A percentile compares a stretch with the other conserved stretches of the same genome.
Evolutionary conservation across 53 echinoderm and acorn worm genomes (phyloP).

Genomic region (Pentamera pediparva): DNA sequence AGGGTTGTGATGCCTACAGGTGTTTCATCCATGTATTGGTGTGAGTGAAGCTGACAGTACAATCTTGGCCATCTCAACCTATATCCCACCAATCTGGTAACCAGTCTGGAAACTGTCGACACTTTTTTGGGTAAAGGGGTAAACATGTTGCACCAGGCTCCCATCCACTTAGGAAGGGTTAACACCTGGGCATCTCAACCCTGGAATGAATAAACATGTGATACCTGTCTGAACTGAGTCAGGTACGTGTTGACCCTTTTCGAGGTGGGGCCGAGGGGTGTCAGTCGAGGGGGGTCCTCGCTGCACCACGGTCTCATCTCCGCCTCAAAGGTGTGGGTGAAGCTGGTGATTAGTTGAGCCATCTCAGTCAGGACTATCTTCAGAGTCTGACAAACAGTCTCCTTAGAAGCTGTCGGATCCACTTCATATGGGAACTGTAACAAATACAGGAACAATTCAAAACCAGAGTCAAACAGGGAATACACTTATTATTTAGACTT

Average conservation of each 20-base stretch:
- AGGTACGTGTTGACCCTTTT: slow-evolving; percentile 70
- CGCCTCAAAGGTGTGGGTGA: slow-evolving; percentile 87
- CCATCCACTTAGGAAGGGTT: neutral
- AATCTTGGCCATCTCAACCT: no score
- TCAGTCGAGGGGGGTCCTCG: slow-evolving; percentile 73
- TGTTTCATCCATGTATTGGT: no score
- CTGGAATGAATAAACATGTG: neutral
- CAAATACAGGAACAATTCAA: neutral
- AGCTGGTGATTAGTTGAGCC: slow-evolving; percentile 85
- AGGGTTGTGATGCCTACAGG: no score
- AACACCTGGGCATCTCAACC: neutral
- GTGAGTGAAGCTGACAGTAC: no score
- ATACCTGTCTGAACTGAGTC: slow-evolving; percentile 68
- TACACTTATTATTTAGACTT: neutral
- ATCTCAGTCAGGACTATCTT: slow-evolving; percentile 88
- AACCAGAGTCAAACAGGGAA: slow-evolving; percentile 2
- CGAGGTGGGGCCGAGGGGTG: slow-evolving; percentile 78
- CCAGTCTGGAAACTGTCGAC: no score
- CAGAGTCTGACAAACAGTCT: slow-evolving; percentile 74
- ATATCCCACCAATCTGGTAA: no score
- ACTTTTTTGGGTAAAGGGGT: no score
- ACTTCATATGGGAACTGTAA: slow-evolving; percentile 57
- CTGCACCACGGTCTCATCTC: slow-evolving; percentile 96
- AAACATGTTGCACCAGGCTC: no score
- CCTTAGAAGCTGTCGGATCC: slow-evolving; percentile 33